Base-by-base conservation (phyloP, 2,797 vertebrate species). In the Manis pentadactyla region DNA sequence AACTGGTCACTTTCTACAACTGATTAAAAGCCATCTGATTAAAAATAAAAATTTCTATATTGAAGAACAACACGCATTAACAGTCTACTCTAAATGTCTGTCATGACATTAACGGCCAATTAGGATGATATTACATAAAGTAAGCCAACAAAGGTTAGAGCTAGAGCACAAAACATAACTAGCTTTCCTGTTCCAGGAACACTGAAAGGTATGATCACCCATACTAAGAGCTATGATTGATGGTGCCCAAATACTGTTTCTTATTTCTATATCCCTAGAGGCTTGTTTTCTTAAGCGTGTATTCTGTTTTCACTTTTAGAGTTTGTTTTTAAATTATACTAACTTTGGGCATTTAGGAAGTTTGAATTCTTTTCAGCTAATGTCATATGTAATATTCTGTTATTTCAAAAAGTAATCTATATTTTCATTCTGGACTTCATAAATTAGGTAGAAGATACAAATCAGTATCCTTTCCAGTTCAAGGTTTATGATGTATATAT, bases 251-350 rank as follows among this genome's bases (percentile, higher is more conserved):
- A 90, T 78, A 91, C 17, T 59, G 69, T 61, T 87, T 90, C 39
- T 68, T 51, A 74, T 73, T 89, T 74, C 55, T 27, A 42, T 53
- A 84, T 31, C n/a, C 25, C 79, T 63, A 51, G 37, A 81, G 79
- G 51, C 23, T 88, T 82, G 29, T 64, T 93, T 95, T 89, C 77
- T 85, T 85, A 86, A 51, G 15, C 77, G 42, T 66, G 15, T 73
- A 31, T 77, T 71, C 69, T 75, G 27, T 37, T 77, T 55, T 89
- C 23, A 68, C 74, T 81, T 78, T 73, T 49, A 17, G 29, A 74
- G n/a, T 83, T 94, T 77, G 42, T 37, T 88, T 93, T 88, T 94
- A 77, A 49, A 77, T 85, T 94, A 85, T 66, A 85, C 19, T 64
- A 93, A 75, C 69, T 64, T 42, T 71, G 8, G 55, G 49, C 19